A percentile compares a stretch with the other conserved stretches of the same genome.
Conservation (phyloP, 2,797 vertebrate species). For the Pseudochirops corinnae region DNA sequence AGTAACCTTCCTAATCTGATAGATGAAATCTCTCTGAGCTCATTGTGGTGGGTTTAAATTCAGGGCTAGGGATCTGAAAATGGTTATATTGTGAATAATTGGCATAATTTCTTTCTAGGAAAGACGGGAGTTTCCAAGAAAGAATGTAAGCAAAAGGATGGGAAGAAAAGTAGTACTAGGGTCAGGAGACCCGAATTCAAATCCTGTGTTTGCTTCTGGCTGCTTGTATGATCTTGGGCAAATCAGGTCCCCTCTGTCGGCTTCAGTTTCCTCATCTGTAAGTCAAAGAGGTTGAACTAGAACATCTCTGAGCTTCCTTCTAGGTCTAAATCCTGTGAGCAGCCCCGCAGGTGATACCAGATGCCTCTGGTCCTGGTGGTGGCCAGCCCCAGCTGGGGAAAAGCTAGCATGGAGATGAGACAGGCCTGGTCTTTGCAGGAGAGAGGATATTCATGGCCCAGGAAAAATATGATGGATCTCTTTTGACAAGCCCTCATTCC, state of each 20-base stretch:
- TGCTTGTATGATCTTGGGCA: not conserved
- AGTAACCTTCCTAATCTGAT: not conserved
- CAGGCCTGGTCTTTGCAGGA: not conserved
- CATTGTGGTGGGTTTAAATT: not conserved
- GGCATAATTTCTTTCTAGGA: not conserved
- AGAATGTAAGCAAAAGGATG: not conserved
- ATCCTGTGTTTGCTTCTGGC: not conserved
- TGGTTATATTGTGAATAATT: not conserved
- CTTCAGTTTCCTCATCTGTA: not conserved
- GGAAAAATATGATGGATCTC: not conserved
- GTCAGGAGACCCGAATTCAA: not conserved
- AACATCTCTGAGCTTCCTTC: not conserved
- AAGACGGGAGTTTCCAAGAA: not conserved
- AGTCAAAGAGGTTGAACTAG: not conserved
- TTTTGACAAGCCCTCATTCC: not conserved
- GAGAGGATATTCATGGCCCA: not conserved
- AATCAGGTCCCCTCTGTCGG: not conserved
- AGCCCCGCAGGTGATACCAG: not conserved
- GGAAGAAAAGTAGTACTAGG: not conserved
- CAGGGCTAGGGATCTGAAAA: not conserved
- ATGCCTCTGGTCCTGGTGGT: slow-evolving; percentile 2
- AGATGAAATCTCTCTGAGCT: not conserved
- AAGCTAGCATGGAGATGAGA: not conserved
- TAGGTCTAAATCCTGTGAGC: not conserved
- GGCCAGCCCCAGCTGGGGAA: not conserved